Conservation (phyloP, 2,797 vertebrate genomes). For the Mormyrops boulengeri region DNA sequence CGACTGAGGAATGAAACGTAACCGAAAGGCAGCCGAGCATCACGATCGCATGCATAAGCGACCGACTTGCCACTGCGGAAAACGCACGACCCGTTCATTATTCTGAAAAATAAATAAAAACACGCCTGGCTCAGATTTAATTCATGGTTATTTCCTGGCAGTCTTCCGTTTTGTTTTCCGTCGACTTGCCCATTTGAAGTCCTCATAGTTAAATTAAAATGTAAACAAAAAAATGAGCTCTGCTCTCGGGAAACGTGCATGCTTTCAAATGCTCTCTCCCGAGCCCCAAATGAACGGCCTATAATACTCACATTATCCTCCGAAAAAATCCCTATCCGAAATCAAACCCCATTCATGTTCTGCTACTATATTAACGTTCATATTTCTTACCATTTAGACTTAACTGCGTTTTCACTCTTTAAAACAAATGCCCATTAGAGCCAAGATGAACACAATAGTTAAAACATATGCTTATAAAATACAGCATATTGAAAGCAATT, state of each 20-base stretch:
- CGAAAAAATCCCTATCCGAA: conserved; percentile 11
- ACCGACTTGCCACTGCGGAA: not conserved
- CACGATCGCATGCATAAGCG: not conserved
- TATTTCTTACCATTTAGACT: not conserved
- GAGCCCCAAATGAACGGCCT: conserved; percentile 1
- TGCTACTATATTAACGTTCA: not conserved
- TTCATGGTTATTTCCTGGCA: not conserved
- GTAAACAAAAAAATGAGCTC: conserved; percentile 8
- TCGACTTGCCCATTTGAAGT: conserved; percentile 16
- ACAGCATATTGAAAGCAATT: not conserved
- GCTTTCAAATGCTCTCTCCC: conserved; percentile 30
- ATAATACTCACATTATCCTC: conserved; percentile 17
- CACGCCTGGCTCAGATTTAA: not conserved
- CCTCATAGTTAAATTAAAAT: conserved; percentile 17
- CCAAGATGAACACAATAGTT: not conserved
- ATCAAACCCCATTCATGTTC: not conserved
- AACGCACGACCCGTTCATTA: not conserved
- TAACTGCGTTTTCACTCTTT: not conserved
- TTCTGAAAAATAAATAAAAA: not conserved
- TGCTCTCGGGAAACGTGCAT: conserved; percentile 26
- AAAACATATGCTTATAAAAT: not conserved
- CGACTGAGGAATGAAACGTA: not conserved
- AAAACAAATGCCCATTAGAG: not conserved
- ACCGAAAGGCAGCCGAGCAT: not conserved
- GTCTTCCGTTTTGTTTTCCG: conserved; percentile 16